Evolutionary conservation across 2,797 vertebrate genomes (phyloP).

Genomic region (Phyllotis vaccarum): DNA sequence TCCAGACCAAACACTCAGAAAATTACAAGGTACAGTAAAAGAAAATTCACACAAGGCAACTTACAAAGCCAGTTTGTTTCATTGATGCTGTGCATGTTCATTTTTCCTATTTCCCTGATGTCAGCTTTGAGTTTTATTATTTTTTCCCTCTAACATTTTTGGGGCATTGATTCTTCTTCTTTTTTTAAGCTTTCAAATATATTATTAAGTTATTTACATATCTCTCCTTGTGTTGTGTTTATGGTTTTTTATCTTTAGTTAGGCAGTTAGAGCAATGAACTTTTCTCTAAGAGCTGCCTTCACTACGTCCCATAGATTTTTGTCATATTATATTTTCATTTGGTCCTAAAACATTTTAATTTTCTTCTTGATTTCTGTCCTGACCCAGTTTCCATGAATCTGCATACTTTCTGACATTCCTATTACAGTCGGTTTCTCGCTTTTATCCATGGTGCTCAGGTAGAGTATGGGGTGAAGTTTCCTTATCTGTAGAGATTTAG

Average conservation of each 20-base stretch:
- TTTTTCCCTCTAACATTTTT: too few species aligned
- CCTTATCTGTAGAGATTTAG: background rate
- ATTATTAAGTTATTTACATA: background rate
- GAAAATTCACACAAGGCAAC: rapidly evolving
- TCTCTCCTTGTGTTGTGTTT: background rate
- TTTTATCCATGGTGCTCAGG: background rate
- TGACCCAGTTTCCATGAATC: background rate
- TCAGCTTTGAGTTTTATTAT: background rate
- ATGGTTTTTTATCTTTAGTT: background rate
- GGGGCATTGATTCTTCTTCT: background rate
- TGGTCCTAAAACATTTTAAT: background rate
- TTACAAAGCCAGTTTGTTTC: background rate
- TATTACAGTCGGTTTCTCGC: background rate
- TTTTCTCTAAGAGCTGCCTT: background rate
- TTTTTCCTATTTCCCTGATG: too few species aligned
- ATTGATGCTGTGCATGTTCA: background rate
- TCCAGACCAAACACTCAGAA: background rate
- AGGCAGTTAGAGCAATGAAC: background rate
- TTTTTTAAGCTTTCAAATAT: background rate
- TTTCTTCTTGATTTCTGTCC: background rate
- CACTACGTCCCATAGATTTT: background rate
- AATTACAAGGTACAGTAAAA: background rate
- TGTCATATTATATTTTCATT: background rate
- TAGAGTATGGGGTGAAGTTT: background rate
- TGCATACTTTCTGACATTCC: background rate